Evolutionary conservation across 2,797 vertebrate species (phyloP).

Genomic region (Liparis tanakae): DNA sequence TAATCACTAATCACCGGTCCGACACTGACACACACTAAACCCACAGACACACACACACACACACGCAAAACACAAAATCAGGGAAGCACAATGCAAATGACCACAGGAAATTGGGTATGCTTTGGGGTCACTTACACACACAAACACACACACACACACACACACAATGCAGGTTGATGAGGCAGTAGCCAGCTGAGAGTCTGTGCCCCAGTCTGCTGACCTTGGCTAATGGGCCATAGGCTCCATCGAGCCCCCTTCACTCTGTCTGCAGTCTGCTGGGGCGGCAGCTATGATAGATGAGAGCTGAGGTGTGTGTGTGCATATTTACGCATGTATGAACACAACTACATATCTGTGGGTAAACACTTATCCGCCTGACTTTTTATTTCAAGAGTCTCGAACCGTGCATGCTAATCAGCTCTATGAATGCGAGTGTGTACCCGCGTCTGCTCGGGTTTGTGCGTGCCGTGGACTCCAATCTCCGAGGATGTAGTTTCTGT

Average conservation of each 20-base stretch:
- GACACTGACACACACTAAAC: slow-evolving; percentile 37
- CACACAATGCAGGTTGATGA: slow-evolving; percentile 60
- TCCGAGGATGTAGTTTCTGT: slow-evolving; percentile 49
- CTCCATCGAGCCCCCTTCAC: slow-evolving; percentile 55
- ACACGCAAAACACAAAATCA: slow-evolving; percentile 25
- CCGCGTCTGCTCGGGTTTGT: slow-evolving; percentile 9
- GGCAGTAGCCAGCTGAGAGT: slow-evolving; percentile 67
- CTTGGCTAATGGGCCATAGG: slow-evolving; percentile 80
- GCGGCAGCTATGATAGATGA: slow-evolving; percentile 37
- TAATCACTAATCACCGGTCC: slow-evolving; percentile 79
- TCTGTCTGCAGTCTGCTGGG: slow-evolving; percentile 58
- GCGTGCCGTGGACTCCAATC: slow-evolving; percentile 24
- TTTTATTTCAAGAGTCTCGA: slow-evolving; percentile 40
- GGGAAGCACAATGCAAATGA: slow-evolving; percentile 59
- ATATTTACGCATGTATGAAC: slow-evolving; percentile 16
- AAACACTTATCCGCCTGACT: slow-evolving; percentile 39
- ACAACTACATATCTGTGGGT: slow-evolving; percentile 25
- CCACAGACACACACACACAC: slow-evolving; percentile 27
- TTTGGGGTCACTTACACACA: slow-evolving; percentile 38
- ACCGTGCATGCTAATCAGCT: slow-evolving; percentile 25
- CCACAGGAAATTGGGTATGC: slow-evolving; percentile 60
- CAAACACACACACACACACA: slow-evolving; percentile 31
- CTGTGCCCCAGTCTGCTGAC: slow-evolving; percentile 72
- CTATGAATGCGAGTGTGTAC: slow-evolving; percentile 12
- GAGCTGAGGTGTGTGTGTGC: slow-evolving; percentile 31